Evolutionary conservation across 1,140 invertebrate genomes (phyloP).

Genomic region (Caenorhabditis brenneri): DNA sequence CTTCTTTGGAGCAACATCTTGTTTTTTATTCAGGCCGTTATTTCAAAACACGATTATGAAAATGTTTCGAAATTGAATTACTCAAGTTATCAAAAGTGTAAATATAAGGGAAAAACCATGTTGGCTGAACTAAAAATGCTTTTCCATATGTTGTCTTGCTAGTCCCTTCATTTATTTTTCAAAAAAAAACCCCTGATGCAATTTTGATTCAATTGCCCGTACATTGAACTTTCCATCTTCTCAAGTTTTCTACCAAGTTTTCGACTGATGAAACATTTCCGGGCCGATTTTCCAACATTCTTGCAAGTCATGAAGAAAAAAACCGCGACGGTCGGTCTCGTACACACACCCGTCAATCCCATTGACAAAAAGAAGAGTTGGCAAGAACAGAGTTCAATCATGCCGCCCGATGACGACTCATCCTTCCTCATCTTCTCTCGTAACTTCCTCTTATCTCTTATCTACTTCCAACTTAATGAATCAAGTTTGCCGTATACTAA

Average conservation of each 20-base stretch:
- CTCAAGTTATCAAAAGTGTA: too few relatives aligned
- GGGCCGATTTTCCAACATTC: background rate
- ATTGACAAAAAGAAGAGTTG: constrained; percentile 25
- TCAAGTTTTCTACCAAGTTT: background rate
- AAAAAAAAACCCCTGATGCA: background rate
- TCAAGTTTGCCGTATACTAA: background rate
- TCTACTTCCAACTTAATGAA: background rate
- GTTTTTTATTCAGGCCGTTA: too few relatives aligned
- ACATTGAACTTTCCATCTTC: constrained; percentile 1
- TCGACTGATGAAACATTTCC: background rate
- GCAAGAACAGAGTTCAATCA: constrained; percentile 26
- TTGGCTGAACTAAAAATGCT: too few relatives aligned
- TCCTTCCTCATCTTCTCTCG: background rate
- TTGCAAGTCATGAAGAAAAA: background rate
- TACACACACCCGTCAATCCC: background rate
- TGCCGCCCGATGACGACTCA: background rate
- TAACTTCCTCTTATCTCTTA: background rate
- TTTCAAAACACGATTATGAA: too few relatives aligned
- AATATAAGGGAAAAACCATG: too few relatives aligned
- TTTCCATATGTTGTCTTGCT: too few relatives aligned
- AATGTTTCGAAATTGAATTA: too few relatives aligned
- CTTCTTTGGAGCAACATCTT: too few relatives aligned
- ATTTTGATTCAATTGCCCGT: background rate
- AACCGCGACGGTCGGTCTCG: constrained; percentile 4
- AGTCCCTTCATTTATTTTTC: background rate